Evolutionary conservation across 2,797 vertebrate genomes (phyloP), one percentile per base, ranked within the genome.

Genomic region (Coccyzus lansbergi): DNA sequence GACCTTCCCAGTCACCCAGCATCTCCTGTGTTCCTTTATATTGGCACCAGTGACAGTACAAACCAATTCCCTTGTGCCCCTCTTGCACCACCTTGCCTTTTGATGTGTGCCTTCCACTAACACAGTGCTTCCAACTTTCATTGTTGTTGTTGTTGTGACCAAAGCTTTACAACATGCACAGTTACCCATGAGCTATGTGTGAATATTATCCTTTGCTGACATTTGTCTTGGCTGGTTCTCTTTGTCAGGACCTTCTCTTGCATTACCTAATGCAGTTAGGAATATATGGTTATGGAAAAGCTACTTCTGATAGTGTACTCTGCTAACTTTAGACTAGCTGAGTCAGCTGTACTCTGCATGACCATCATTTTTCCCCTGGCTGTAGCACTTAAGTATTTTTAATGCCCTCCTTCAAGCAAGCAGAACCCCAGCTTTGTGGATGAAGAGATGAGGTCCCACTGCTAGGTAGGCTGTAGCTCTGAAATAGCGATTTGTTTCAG

Each of bases 51-150:
- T 24, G 5, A 44, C 40, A 48, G 12, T 21, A 34, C 52, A 88
- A 7, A 7, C 17, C 9, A 7, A 24, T 72, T 58, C n/a, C 12
- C 52, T 51, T 26, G 9, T 34, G 15, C 2, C 18, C 8, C 18
- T 69, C 25, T 51, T 36, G 62, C 62, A 33, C 44, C 56, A 36
- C 42, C n/a, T 58, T 80, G 60, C 5, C 34, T 20, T 63, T 53
- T 60, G 12, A 21, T 48, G 46, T 21, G 24, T 28, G 29, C 17
- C 6, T 68, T 63, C 29, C 11, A 20, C 3, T 28, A 40, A 38
- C 16, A 34, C 1, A 8, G 28, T 0, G 0, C 14, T 83, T 86
- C 29, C 2, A 38, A 25, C 15, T n/a, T 59, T 22, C 26, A 11
- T 49, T 49, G 25, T 20, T 31, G 44, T 69, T 15, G 22, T 15